Evolutionary conservation across 2,888 invertebrate species (phyloP).

Genomic region (Spodoptera exigua): DNA sequence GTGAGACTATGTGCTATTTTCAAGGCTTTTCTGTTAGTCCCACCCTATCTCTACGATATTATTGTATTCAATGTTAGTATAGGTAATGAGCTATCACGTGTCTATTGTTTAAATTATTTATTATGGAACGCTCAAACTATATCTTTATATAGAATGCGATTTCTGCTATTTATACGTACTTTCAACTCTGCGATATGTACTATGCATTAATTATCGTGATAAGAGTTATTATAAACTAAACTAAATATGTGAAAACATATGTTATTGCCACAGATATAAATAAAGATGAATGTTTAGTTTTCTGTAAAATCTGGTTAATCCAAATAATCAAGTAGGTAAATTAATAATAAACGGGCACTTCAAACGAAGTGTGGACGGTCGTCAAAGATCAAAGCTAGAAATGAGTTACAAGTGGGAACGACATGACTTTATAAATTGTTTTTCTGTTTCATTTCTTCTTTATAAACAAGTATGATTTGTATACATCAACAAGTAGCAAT

Average conservation of each 20-base stretch:
- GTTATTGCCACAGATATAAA: too few relatives aligned
- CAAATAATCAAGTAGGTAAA: slow-evolving; percentile 26
- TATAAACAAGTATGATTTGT: slow-evolving; percentile 64
- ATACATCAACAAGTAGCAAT: slow-evolving; percentile 49
- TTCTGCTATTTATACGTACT: slow-evolving; percentile 32
- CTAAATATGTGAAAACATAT: too few relatives aligned
- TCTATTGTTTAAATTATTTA: slow-evolving; percentile 26
- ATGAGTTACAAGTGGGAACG: slow-evolving; percentile 63
- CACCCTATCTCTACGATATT: slow-evolving; percentile 42
- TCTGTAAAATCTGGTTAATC: slow-evolving; percentile 5
- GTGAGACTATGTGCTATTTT: slow-evolving; percentile 58
- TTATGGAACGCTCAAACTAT: slow-evolving; percentile 34
- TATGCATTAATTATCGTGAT: too few relatives aligned
- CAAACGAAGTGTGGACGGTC: slow-evolving; percentile 62
- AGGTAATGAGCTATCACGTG: slow-evolving; percentile 44
- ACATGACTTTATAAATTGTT: slow-evolving; percentile 62
- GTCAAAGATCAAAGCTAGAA: slow-evolving; percentile 69
- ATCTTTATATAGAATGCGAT: slow-evolving; percentile 29
- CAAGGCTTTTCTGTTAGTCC: slow-evolving; percentile 62
- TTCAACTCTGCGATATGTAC: slow-evolving; percentile 4
- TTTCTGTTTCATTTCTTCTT: slow-evolving; percentile 60
- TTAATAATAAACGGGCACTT: slow-evolving; percentile 47
- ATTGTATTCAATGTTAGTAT: slow-evolving; percentile 31
- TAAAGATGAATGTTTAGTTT: neutral
- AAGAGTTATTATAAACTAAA: too few relatives aligned